Percentiles rank a stretch among this genome's conserved stretches.
Evolutionary conservation across 1,140 invertebrate species (phyloP).

Genomic region (Drosophila biarmipes): DNA sequence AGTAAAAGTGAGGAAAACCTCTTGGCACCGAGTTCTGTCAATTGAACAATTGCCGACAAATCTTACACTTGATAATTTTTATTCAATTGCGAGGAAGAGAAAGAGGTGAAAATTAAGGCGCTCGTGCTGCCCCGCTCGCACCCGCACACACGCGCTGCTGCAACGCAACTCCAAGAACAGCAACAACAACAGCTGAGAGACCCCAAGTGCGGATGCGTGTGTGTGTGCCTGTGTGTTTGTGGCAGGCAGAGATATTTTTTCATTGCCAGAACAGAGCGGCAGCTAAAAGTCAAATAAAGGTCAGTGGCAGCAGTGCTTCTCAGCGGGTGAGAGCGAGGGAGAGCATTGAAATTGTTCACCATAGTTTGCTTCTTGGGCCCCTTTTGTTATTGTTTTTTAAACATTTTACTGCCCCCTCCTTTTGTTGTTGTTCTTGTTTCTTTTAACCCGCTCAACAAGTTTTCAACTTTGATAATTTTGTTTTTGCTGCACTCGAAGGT

Average conservation of each 20-base stretch:
- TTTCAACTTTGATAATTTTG: constrained; percentile 68
- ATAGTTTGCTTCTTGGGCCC: constrained; percentile 59
- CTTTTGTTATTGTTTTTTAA: constrained; percentile 27
- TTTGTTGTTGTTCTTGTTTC: neutral
- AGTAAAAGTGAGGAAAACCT: constrained; percentile 35
- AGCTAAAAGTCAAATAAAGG: constrained; percentile 81
- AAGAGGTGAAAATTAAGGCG: constrained; percentile 23
- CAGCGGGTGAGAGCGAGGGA: constrained; percentile 31
- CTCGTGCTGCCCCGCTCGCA: constrained; percentile 7
- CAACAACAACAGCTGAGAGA: constrained; percentile 22
- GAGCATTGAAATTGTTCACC: constrained; percentile 69
- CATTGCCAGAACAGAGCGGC: constrained; percentile 59
- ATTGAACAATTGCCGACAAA: constrained; percentile 12
- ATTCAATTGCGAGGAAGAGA: constrained; percentile 7
- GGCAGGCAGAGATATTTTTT: constrained; percentile 73
- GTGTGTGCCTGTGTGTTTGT: constrained; percentile 50
- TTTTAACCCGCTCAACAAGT: constrained; percentile 74
- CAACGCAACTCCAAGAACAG: constrained; percentile 28
- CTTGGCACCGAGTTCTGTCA: constrained; percentile 7
- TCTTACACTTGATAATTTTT: constrained; percentile 41
- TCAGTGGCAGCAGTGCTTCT: constrained; percentile 67
- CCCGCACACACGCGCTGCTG: constrained; percentile 21
- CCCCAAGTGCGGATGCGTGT: constrained; percentile 31
- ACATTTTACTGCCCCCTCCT: neutral
- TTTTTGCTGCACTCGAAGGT: constrained; percentile 28